phyloP scores from a whole-genome alignment of 2,888 invertebrate genomes.

The Bhutanitis thaidina region DNA sequence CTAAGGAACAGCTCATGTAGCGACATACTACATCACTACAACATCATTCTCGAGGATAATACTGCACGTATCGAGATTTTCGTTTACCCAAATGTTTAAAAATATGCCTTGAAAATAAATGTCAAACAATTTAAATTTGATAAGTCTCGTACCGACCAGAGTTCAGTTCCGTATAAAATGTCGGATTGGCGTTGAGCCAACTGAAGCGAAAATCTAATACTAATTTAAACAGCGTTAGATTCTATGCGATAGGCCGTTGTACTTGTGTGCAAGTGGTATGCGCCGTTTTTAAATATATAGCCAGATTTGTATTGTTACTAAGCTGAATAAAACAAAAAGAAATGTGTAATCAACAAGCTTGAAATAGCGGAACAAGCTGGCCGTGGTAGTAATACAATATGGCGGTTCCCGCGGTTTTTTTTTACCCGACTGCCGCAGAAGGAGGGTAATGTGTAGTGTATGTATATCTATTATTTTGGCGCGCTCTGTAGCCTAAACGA shows the following conservation, averaged over 20 bases:
- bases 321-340: neutral
- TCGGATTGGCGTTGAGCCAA: conserved; percentile 8
- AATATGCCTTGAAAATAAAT: no score
- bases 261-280: neutral
- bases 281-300: neutral
- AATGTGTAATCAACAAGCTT: neutral
- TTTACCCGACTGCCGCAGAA: no score
- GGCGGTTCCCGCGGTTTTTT: conserved; percentile 1
- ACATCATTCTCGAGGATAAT: no score
- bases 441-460: no score
- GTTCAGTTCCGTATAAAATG: neutral
- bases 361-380: neutral
- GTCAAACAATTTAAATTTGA: no score
- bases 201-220: conserved; percentile 13
- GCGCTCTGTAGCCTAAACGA: no score
- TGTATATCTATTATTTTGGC: no score
- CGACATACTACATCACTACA: no score
- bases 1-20: no score
- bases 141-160: no score
- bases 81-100: no score
- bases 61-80: no score
- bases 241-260: conserved; percentile 8
- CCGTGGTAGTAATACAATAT: conserved; percentile 1
- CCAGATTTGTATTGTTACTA: neutral
- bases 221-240: conserved; percentile 16